Evolutionary conservation across 2,113 vertebrate species (phyloP).

Genomic region (Hiodon alosoides): DNA sequence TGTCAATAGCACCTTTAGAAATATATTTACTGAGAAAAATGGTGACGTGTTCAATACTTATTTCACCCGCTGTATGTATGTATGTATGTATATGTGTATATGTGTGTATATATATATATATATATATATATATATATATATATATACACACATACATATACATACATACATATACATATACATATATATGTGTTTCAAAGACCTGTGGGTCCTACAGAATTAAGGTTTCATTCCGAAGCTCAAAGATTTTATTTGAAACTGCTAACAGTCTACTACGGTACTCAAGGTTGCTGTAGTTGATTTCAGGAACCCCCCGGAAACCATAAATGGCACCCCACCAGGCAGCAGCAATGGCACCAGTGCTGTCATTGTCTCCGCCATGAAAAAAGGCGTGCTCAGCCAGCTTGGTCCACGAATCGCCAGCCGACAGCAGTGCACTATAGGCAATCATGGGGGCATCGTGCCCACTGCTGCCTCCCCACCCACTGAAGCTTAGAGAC

Average conservation of each 20-base stretch:
- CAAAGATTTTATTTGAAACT: constrained; percentile 52
- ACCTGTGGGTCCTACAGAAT: background rate
- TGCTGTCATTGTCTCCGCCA: constrained; percentile 72
- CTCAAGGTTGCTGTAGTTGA: constrained; percentile 62
- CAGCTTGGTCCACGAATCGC: constrained; percentile 66
- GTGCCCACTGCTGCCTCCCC: constrained; percentile 71
- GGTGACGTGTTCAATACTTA: too few relatives aligned
- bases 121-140: constrained; percentile 13
- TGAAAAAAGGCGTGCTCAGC: constrained; percentile 71
- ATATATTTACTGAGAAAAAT: too few relatives aligned
- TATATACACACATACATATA: background rate
- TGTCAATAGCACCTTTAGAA: too few relatives aligned
- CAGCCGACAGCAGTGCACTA: constrained; percentile 63
- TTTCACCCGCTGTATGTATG: too few relatives aligned
- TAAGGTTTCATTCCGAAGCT: constrained; percentile 33
- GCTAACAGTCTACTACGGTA: constrained; percentile 61
- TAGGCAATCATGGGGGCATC: constrained; percentile 80
- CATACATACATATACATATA: background rate
- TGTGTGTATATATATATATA: constrained; percentile 8
- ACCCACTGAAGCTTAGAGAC: constrained; percentile 59
- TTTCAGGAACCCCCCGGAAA: constrained; percentile 52
- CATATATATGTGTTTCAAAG: background rate
- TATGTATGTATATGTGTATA: constrained; percentile 5
- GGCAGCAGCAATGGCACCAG: constrained; percentile 58
- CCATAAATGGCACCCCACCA: constrained; percentile 72